phyloP scores from a whole-genome alignment of 2,797 vertebrate genomes.

The Enteromius mattozi region DNA sequence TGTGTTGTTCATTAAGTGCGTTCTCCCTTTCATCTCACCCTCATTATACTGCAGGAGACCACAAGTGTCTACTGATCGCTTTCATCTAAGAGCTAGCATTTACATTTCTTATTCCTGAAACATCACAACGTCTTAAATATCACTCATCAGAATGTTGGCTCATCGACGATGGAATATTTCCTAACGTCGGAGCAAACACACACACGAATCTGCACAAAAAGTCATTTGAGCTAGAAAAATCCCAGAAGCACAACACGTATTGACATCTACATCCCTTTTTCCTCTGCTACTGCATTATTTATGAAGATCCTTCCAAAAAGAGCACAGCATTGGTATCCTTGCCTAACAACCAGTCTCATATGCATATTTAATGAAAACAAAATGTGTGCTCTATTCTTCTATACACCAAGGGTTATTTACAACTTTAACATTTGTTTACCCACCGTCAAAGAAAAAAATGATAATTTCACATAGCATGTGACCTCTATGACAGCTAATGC shows the following conservation, averaged over 20 bases:
- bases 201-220: background rate
- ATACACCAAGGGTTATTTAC: conserved; percentile 24
- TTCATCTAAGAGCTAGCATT: conserved; percentile 11
- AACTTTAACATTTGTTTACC: background rate
- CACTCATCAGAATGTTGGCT: conserved; percentile 23
- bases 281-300: conserved; percentile 68
- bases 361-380: conserved; percentile 53
- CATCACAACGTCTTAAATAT: conserved; percentile 14
- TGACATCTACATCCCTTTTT: conserved; percentile 62
- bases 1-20: conserved; percentile 14
- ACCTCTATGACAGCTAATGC: background rate
- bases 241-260: conserved; percentile 23
- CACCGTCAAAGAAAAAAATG: background rate
- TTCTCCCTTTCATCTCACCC: conserved; percentile 34
- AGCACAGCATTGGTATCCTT: conserved; percentile 62
- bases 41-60: conserved; percentile 22
- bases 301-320: conserved; percentile 63
- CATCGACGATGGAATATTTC: conserved; percentile 3
- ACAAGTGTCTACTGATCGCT: background rate
- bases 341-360: conserved; percentile 38
- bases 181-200: background rate
- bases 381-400: conserved; percentile 15
- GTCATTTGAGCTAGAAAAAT: background rate
- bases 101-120: conserved; percentile 2
- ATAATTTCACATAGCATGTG: background rate